Conservation (phyloP, 53 echinoderm and acorn worm genomes). For the Holothuria leucospilota region DNA sequence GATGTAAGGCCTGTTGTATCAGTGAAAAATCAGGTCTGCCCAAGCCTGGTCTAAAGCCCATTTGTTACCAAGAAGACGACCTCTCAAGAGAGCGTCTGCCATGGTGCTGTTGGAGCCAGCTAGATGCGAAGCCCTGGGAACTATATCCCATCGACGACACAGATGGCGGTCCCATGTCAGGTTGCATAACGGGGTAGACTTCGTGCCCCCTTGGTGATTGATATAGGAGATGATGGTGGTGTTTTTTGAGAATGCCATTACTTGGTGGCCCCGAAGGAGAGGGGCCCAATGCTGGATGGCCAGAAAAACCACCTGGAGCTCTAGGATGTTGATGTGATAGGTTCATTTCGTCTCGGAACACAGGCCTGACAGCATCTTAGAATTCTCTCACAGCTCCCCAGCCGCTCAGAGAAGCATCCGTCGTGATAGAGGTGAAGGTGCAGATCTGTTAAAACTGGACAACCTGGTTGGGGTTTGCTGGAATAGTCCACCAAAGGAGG, state of each 20-base stretch:
- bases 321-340: conserved; percentile 50
- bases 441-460: neutral
- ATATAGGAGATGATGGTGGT: conserved; percentile 52
- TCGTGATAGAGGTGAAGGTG: neutral
- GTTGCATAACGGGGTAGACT: conserved; percentile 29
- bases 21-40: neutral
- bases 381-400: conserved; percentile 25
- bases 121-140: neutral
- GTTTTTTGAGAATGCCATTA: conserved; percentile 32
- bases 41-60: neutral
- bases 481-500: conserved; percentile 1
- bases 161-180: conserved; percentile 26
- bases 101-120: conserved; percentile 43
- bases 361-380: neutral
- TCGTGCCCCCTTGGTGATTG: conserved; percentile 48
- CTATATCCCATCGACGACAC: neutral
- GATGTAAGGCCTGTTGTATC: neutral
- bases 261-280: neutral
- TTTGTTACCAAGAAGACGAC: neutral
- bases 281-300: conserved; percentile 4
- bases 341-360: neutral
- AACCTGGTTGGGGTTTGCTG: neutral
- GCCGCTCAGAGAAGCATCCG: conserved; percentile 47
- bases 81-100: conserved; percentile 45
- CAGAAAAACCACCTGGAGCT: conserved; percentile 31